Percentiles rank a stretch among this genome's conserved stretches.
Evolutionary conservation across 2,797 vertebrate genomes (phyloP).

Genomic region (Melanotaenia trifasciata): DNA sequence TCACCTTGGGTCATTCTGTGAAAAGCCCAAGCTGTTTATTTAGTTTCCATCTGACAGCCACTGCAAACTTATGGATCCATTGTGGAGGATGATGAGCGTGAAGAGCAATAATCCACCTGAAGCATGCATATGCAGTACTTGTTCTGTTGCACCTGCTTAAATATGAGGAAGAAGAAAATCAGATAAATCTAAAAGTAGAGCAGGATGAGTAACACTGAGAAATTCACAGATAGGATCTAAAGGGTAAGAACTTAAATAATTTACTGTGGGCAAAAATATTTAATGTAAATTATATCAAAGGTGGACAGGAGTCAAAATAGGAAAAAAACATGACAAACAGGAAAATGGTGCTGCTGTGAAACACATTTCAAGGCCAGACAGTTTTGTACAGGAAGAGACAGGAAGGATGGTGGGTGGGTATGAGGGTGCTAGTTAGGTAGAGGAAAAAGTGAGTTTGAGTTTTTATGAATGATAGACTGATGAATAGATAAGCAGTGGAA

Average conservation of each 20-base stretch:
- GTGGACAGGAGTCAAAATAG: slow-evolving; percentile 1
- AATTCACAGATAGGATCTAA: slow-evolving; percentile 15
- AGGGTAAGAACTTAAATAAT: slow-evolving; percentile 36
- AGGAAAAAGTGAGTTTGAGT: slow-evolving; percentile 23
- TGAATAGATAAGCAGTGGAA: slow-evolving; percentile 30
- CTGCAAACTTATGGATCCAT: slow-evolving; percentile 16
- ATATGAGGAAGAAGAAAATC: background rate
- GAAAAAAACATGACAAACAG: background rate
- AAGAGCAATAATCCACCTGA: slow-evolving; percentile 19
- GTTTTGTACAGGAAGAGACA: slow-evolving; percentile 40
- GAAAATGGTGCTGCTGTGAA: background rate
- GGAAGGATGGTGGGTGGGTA: background rate
- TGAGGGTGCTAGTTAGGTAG: slow-evolving; percentile 7
- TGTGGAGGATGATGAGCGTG: slow-evolving; percentile 22
- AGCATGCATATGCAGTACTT: background rate
- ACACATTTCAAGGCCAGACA: slow-evolving; percentile 35
- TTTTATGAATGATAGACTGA: slow-evolving; percentile 37
- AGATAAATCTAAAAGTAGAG: background rate
- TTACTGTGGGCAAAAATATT: slow-evolving; percentile 19
- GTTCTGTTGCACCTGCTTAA: slow-evolving; percentile 1
- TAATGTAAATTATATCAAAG: slow-evolving; percentile 15
- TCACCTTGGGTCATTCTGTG: slow-evolving; percentile 33
- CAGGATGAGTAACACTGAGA: background rate
- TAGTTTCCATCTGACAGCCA: slow-evolving; percentile 28
- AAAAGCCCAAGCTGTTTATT: slow-evolving; percentile 37